These are phyloP conservation scores for Drosophila fulvimacula DNA, from an alignment of 2,888 invertebrate species.

Conservation along the genomic window DNA sequence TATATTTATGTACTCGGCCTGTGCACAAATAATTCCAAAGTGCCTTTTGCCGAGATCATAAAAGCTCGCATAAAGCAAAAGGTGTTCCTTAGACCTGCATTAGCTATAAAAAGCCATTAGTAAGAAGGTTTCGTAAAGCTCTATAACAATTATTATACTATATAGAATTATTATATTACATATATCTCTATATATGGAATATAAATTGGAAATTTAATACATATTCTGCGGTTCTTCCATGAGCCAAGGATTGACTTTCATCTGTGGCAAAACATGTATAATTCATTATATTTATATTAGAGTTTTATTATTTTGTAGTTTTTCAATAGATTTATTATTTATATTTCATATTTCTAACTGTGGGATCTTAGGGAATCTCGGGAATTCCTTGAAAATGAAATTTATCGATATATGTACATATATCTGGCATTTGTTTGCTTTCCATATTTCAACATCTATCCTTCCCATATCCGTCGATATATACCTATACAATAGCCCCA, in stretches of 20 bases:
- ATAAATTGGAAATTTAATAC: no score
- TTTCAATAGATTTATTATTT: neutral
- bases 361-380: neutral
- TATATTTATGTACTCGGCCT: constrained; percentile 64
- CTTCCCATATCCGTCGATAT: no score
- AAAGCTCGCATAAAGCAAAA: constrained; percentile 38
- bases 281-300: no score
- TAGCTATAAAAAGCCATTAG: constrained; percentile 6
- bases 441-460: no score
- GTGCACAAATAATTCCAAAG: constrained; percentile 38
- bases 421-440: no score
- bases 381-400: no score
- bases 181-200: no score
- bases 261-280: neutral
- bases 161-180: neutral
- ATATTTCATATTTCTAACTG: neutral
- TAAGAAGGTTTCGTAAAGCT: neutral
- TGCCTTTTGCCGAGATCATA: constrained; percentile 53
- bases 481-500: no score
- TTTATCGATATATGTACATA: no score
- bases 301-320: neutral
- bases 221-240: no score
- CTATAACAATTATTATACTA: neutral
- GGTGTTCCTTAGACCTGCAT: constrained; percentile 25
- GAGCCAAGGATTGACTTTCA: neutral